These are phyloP conservation scores for Helicolenus hilgendorfi DNA, from an alignment of 2,797 vertebrate genomes.

Conservation along the genomic window DNA sequence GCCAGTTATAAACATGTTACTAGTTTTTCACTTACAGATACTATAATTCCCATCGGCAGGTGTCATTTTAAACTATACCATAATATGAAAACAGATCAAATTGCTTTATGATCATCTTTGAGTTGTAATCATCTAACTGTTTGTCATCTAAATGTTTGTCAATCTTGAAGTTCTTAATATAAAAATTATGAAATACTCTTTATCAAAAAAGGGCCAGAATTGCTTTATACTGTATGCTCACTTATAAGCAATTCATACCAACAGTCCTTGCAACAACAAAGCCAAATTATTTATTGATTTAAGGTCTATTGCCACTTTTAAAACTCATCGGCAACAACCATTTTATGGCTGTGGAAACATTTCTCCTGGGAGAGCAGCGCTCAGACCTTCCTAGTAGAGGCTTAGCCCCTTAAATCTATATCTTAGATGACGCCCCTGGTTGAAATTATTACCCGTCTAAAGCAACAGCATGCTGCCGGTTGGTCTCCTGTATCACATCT, in stretches of 20 bases:
- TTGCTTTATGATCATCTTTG: neutral
- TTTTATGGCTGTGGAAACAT: slow-evolving; percentile 66
- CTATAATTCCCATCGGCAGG: too few relatives aligned
- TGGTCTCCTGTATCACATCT: slow-evolving; percentile 20
- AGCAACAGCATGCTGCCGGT: slow-evolving; percentile 37
- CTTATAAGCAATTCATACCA: slow-evolving; percentile 28
- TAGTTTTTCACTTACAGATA: too few relatives aligned
- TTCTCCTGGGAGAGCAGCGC: slow-evolving; percentile 59
- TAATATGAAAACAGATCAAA: neutral
- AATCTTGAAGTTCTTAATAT: neutral
- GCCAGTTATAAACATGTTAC: too few relatives aligned
- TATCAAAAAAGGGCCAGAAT: neutral
- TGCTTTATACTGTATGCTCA: neutral
- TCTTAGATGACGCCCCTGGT: slow-evolving; percentile 44
- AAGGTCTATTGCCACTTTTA: slow-evolving; percentile 53
- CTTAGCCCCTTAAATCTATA: slow-evolving; percentile 64
- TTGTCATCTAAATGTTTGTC: neutral
- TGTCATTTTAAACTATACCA: too few relatives aligned
- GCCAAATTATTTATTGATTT: slow-evolving; percentile 80
- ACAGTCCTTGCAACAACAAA: slow-evolving; percentile 51
- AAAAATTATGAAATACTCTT: slow-evolving; percentile 1
- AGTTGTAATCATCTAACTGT: neutral
- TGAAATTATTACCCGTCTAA: slow-evolving; percentile 69
- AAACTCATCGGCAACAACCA: slow-evolving; percentile 57
- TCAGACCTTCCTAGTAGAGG: slow-evolving; percentile 25